Conservation (phyloP, 2,113 vertebrate genomes). For the Uria aalge region DNA sequence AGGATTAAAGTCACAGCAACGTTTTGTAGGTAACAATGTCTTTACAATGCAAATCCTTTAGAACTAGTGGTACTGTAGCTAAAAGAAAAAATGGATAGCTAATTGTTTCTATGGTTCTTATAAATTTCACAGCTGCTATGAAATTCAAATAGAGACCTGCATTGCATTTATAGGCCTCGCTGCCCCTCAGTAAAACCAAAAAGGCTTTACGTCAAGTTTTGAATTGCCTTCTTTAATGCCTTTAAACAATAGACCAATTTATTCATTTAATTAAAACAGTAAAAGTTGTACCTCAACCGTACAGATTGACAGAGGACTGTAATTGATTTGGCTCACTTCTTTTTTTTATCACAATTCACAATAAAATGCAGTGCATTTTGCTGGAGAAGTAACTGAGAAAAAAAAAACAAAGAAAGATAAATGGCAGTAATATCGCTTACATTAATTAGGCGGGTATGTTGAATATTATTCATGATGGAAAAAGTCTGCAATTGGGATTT, state of each 20-base stretch:
- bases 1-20: not conserved
- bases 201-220: slow-evolving; percentile 27
- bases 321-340: slow-evolving; percentile 72
- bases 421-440: not conserved
- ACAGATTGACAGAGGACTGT: slow-evolving; percentile 45
- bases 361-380: slow-evolving; percentile 40
- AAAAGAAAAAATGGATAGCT: not conserved
- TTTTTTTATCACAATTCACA: slow-evolving; percentile 57
- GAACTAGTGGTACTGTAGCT: not conserved
- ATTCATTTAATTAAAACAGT: slow-evolving; percentile 80
- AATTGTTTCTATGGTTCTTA: slow-evolving; percentile 52
- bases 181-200: slow-evolving; percentile 56
- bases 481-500: slow-evolving; percentile 1
- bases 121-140: slow-evolving; percentile 70
- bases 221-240: slow-evolving; percentile 68
- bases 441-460: slow-evolving; percentile 38
- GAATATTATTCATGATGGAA: slow-evolving; percentile 38
- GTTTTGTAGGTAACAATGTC: not conserved
- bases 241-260: slow-evolving; percentile 72
- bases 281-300: slow-evolving; percentile 63
- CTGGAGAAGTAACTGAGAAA: slow-evolving; percentile 38
- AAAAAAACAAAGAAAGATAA: slow-evolving; percentile 52
- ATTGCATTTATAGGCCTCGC: slow-evolving; percentile 66
- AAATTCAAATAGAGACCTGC: slow-evolving; percentile 74
- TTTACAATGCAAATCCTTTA: not conserved